Evolutionary conservation across 2,113 vertebrate species (phyloP).

Genomic region (Burhinus bistriatus): DNA sequence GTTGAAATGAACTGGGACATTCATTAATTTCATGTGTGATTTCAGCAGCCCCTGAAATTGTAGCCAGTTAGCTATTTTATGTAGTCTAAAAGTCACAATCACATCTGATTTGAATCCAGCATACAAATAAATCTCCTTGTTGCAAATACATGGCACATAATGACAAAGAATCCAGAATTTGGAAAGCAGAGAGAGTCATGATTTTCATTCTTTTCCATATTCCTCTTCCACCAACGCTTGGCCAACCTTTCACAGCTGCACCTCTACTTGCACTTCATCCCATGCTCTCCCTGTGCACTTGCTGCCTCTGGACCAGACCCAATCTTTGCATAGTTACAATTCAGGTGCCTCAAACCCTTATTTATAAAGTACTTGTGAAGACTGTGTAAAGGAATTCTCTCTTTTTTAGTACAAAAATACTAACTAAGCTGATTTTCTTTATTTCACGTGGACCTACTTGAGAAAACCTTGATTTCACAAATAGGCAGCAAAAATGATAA

Average conservation of each 20-base stretch:
- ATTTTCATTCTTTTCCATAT: not conserved
- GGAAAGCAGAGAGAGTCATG: not conserved
- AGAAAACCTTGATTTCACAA: not conserved
- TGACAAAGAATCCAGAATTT: not conserved
- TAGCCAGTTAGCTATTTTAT: not conserved
- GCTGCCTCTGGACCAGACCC: not conserved
- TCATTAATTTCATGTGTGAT: rapidly evolving
- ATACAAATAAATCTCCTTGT: not conserved
- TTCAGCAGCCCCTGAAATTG: not conserved
- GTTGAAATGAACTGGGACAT: rapidly evolving
- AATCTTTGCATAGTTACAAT: not conserved
- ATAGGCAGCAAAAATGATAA: not conserved
- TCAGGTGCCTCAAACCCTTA: not conserved
- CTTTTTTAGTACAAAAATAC: not conserved
- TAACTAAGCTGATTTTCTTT: not conserved
- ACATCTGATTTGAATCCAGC: not conserved
- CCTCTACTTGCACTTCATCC: not conserved
- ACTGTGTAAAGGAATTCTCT: not conserved
- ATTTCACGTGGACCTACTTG: not conserved
- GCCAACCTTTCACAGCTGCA: not conserved
- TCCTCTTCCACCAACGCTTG: not conserved
- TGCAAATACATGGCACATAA: not conserved
- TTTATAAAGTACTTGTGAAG: not conserved
- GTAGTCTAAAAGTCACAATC: not conserved
- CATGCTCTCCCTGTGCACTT: not conserved